A percentile compares a stretch with the other conserved stretches of the same genome.
Conservation (phyloP, 2,888 invertebrate genomes). For the Erebia palarica region DNA sequence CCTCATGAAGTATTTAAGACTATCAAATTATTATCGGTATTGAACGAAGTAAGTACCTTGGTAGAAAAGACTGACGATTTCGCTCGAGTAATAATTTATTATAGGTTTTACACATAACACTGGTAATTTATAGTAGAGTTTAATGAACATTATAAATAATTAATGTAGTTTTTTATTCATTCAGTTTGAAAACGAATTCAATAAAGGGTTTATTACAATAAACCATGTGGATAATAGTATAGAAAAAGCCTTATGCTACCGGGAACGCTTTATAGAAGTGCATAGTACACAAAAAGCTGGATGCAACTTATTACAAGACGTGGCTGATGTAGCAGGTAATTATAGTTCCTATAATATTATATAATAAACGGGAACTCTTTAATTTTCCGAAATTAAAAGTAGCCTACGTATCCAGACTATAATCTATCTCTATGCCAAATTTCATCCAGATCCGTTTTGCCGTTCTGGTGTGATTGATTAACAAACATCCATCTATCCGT, state of each 20-base stretch:
- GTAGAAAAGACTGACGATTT: not conserved
- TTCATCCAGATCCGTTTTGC: no score
- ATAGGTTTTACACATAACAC: not conserved
- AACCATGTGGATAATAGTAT: constrained; percentile 15
- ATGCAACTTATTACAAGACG: constrained; percentile 14
- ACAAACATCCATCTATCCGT: no score
- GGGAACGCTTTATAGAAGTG: constrained; percentile 14
- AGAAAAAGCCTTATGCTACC: constrained; percentile 29
- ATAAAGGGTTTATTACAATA: constrained; percentile 1
- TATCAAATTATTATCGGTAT: constrained; percentile 21
- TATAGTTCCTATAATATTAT: no score
- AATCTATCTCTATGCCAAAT: no score
- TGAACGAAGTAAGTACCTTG: constrained; percentile 13
- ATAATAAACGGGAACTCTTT: no score
- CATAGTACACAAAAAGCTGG: not conserved
- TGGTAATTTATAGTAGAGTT: not conserved
- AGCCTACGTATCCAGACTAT: no score
- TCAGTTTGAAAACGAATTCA: not conserved
- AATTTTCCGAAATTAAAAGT: no score
- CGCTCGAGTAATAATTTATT: not conserved
- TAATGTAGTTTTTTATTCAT: not conserved
- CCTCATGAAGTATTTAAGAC: constrained; percentile 6
- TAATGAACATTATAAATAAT: no score
- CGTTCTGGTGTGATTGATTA: no score
- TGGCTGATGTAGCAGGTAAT: constrained; percentile 22